A percentile compares a stretch with the other conserved stretches of the same genome.
Conservation (phyloP, 2,113 vertebrate species). For the Chrysochloris asiatica region DNA sequence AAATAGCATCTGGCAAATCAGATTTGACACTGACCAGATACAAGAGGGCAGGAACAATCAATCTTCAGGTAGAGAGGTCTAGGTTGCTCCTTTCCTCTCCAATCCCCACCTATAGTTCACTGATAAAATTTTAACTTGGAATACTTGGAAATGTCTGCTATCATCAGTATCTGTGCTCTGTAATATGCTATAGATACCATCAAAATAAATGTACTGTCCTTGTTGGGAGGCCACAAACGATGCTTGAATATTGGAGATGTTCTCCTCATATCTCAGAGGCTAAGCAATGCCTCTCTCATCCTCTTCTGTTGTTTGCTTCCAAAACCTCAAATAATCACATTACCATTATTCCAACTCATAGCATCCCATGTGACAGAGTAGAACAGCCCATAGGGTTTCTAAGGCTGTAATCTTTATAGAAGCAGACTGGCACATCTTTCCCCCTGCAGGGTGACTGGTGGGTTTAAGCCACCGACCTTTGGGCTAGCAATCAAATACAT, state of each 20-base stretch:
- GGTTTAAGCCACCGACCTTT: background rate
- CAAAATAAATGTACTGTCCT: background rate
- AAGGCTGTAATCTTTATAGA: background rate
- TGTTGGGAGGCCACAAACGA: background rate
- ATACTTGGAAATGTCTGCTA: background rate
- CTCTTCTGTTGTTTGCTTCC: background rate
- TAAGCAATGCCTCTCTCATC: background rate
- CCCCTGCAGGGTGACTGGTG: background rate
- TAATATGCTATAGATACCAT: background rate
- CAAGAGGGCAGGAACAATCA: background rate
- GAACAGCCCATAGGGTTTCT: background rate
- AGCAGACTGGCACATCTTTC: background rate
- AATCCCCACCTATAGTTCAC: accelerated
- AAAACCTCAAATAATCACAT: background rate
- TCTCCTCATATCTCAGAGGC: background rate
- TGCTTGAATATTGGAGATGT: background rate
- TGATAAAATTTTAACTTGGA: background rate
- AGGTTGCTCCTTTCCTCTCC: background rate
- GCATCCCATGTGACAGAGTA: background rate
- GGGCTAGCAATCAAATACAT: background rate
- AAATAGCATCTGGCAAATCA: background rate
- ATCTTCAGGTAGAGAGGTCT: no score
- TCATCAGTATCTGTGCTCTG: background rate
- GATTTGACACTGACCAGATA: background rate
- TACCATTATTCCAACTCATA: background rate